phyloP scores from a whole-genome alignment of 2,113 vertebrate species.

The Martes martes region DNA sequence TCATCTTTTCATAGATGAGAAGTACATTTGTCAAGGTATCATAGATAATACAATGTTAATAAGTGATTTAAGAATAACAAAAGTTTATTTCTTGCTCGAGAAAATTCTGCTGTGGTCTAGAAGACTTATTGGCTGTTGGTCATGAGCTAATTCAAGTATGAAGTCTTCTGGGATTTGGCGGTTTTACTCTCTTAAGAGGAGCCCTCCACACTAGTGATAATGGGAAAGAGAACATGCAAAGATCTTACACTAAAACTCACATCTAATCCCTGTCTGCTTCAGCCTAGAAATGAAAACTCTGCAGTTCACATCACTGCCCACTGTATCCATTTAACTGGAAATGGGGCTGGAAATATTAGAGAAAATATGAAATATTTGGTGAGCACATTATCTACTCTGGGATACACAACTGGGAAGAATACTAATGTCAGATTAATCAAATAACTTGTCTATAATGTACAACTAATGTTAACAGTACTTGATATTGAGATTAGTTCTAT shows the following conservation, averaged over 20 bases:
- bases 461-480: background rate
- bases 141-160: background rate
- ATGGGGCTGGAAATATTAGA: background rate
- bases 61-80: background rate
- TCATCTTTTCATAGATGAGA: background rate
- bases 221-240: background rate
- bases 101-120: background rate
- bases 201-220: fast-evolving
- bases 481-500: background rate
- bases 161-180: background rate
- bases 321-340: background rate
- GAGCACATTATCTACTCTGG: background rate
- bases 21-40: background rate
- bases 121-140: fast-evolving
- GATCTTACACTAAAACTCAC: background rate
- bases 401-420: background rate
- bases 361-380: background rate
- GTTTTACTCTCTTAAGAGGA: background rate
- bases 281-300: background rate
- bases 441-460: background rate
- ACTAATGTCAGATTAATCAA: background rate
- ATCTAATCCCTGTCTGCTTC: background rate
- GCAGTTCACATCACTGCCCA: background rate
- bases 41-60: background rate
- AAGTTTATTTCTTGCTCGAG: background rate